Percentiles rank a stretch among this genome's conserved stretches.
Conservation (phyloP, 1,140 invertebrate species). For the Cyrtorhinus lividipennis region DNA sequence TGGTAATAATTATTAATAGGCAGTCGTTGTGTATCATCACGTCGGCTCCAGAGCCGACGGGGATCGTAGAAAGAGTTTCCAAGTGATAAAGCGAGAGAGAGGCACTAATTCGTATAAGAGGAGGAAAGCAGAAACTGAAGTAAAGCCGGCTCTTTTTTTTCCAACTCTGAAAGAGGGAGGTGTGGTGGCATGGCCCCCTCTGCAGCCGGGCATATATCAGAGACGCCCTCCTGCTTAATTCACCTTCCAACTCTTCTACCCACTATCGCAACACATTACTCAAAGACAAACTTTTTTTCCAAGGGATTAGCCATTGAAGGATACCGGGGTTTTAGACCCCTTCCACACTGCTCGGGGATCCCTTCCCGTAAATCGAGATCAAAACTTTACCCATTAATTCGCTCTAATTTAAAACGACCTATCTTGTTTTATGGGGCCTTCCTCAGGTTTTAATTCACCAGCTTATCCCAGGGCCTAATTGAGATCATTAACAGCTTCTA, state of each 20-base stretch:
- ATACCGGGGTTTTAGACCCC: constrained; percentile 12
- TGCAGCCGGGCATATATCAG: neutral
- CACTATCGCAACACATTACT: constrained; percentile 16
- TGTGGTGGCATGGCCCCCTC: neutral
- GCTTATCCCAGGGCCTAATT: constrained; percentile 14
- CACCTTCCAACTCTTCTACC: constrained; percentile 13
- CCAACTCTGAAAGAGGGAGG: no score
- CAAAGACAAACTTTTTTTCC: constrained; percentile 17
- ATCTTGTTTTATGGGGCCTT: constrained; percentile 15
- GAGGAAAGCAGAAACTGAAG: no score
- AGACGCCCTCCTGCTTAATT: constrained; percentile 12
- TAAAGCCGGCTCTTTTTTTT: no score
- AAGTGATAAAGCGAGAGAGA: no score
- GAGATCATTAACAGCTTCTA: constrained; percentile 14
- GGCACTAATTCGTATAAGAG: no score
- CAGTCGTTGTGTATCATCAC: no score
- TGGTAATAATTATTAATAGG: no score
- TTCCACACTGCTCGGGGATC: neutral
- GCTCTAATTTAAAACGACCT: constrained; percentile 14
- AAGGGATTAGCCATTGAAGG: constrained; percentile 17
- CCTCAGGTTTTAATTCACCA: constrained; percentile 11
- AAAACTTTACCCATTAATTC: constrained; percentile 16
- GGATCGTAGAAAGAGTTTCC: no score
- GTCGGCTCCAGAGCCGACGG: no score
- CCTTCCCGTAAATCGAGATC: constrained; percentile 15